Base-by-base conservation (phyloP, 1,140 invertebrate genomes). In the Linepithema humile region DNA sequence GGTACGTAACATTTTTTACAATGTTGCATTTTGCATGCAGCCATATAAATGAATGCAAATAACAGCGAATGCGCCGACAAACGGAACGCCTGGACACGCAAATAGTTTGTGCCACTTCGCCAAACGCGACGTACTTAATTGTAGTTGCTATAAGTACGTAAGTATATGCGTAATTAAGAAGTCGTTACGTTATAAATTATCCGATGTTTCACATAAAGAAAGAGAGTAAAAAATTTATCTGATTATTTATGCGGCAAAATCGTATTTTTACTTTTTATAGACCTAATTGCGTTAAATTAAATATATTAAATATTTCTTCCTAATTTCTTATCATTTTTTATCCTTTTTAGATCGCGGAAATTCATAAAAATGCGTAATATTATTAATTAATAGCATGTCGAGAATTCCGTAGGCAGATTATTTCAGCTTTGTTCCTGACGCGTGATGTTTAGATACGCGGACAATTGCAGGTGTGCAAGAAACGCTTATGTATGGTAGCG, bases 1-100 rank as follows among this genome's bases (percentile, higher is more conserved):
- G 60, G 73, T 29, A 64, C 57, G 57, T 62, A 64, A 75, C 57
- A 75, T 75, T 75, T n/a, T 75, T 75, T 75, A 75, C 57, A 75
- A 62, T 62, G 73, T 26, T 29, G n/a, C n/a, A 3, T 62, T 75
- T 75, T 64, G 29, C 57, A 29, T 45, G 29, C 57, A 48, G 40
- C 29, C 26, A 10, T 74, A 60, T 45, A 64, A 64, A 75, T 75
- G 57, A 64, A 75, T 75, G 40, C 57, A 64, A 75, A 75, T 75
- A 20, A 12, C 57, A 35, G 57, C 29, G 29, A 48, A 64, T 62
- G 40, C 57, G 43, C 32, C 17, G 26, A 32, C 23, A 62, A 75
- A 60, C 17, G 57, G 12, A 74, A 45, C 26, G 45, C 40, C 32
- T 29, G 35, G 38, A 9, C 12, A 35, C 26, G 57, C n/a, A 75